Conservation (phyloP, 2,113 vertebrate species). For the Bostrychus sinensis region DNA sequence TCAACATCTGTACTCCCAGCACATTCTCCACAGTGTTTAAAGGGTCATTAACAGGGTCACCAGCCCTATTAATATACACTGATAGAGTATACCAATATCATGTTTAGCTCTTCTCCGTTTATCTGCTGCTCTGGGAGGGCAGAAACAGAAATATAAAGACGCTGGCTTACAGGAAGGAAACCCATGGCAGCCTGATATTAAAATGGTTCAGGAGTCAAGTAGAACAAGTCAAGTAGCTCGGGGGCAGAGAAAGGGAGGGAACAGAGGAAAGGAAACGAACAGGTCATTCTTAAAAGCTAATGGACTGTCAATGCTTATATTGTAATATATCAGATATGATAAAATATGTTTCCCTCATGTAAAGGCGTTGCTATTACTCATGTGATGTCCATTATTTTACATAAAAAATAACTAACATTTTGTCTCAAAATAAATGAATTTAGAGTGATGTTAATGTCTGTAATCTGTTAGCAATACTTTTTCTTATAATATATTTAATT, state of each 20-base stretch:
- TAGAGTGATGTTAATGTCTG: constrained; percentile 5
- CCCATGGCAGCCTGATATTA: constrained; percentile 71
- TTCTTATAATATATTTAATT: not conserved
- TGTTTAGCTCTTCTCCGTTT: constrained; percentile 21
- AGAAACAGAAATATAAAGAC: constrained; percentile 64
- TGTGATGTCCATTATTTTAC: constrained; percentile 29
- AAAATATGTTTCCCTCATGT: constrained; percentile 55
- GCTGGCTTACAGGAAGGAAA: constrained; percentile 68
- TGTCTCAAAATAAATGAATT: not conserved
- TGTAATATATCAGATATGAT: constrained; percentile 58
- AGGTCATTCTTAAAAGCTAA: constrained; percentile 73
- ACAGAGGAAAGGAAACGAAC: constrained; percentile 48
- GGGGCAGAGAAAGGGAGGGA: constrained; percentile 65
- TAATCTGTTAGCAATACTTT: not conserved
- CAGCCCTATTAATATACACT: constrained; percentile 37
- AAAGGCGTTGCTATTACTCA: constrained; percentile 43
- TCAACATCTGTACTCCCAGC: constrained; percentile 12
- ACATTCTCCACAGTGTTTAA: constrained; percentile 20
- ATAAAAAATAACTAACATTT: constrained; percentile 10
- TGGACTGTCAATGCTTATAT: constrained; percentile 69
- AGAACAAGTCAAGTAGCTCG: constrained; percentile 74
- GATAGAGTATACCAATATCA: constrained; percentile 22
- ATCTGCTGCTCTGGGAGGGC: constrained; percentile 52
- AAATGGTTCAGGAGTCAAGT: constrained; percentile 80
- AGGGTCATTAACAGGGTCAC: constrained; percentile 52